phyloP scores from a whole-genome alignment of 2,797 vertebrate genomes.

The Myotis vivesi region DNA sequence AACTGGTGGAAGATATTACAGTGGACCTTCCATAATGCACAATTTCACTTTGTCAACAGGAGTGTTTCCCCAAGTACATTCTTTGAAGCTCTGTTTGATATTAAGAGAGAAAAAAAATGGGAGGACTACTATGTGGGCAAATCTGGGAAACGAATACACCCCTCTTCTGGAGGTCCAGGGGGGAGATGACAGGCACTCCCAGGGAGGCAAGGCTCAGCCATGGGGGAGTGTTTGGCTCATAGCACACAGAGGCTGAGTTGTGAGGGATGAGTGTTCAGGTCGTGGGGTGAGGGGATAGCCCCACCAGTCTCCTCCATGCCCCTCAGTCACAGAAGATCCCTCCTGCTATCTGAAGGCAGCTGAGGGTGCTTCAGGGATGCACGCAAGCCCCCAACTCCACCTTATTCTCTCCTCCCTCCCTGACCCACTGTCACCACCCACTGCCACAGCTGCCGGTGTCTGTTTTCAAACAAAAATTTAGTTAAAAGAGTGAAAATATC shows the following conservation, averaged over 20 bases:
- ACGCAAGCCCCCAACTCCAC: not conserved
- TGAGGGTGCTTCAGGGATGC: not conserved
- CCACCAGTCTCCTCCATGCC: conserved; percentile 26
- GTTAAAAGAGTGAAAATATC: not conserved
- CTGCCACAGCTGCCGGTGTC: conserved; percentile 34
- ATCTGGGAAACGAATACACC: not conserved
- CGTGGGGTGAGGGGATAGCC: not conserved
- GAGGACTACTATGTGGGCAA: not conserved
- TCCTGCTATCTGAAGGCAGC: not conserved
- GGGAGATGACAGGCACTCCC: not conserved
- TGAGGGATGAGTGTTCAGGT: not conserved
- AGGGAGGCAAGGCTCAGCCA: not conserved
- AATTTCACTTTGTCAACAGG: not conserved
- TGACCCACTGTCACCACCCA: not conserved
- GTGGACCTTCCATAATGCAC: not conserved
- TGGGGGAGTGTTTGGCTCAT: not conserved
- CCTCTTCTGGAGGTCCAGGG: not conserved
- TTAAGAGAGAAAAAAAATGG: not conserved
- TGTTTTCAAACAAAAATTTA: conserved; percentile 27
- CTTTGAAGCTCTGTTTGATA: not conserved
- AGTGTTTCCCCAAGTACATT: not conserved
- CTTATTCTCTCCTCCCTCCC: conserved; percentile 51
- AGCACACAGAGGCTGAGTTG: not conserved
- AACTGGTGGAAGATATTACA: not conserved
- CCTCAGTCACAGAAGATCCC: conserved; percentile 44